Base-by-base conservation (phyloP, 2,888 invertebrate species). In the Eulithis testata region DNA sequence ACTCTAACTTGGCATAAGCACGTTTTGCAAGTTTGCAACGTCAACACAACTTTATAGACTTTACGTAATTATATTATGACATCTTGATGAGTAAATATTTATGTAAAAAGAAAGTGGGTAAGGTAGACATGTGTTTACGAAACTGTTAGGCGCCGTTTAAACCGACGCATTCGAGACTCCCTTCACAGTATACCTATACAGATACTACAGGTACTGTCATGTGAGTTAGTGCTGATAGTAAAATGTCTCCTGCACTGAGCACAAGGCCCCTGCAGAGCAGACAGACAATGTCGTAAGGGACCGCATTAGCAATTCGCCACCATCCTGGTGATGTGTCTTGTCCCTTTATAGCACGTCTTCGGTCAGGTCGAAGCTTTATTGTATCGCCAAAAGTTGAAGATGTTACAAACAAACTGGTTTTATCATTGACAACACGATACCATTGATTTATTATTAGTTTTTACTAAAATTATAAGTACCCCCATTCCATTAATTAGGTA, bases 31-130 rank as follows among this genome's bases (percentile, higher is more conserved):
- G 9, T 31, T 5, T 31, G 31, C 31, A 2, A 31, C 31, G 40
- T 59, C 12, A 43, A 11, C 21, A 45, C 4, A 12, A 27, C 14
- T 40, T 40, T 8, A 40, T 40, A 40, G 40, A 40, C 40, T 40
- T 60, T 65, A 60, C 55, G 55, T 56, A 60, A 60, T 51, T 55
- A 31, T 51, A 45, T 49, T 63, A 43, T 66, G 59, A 66, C 62
- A 81, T 3, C 80, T 83, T 54, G 81, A 63, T 78, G 81, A 59
- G 69, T 76, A 62, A 63, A 47, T 60, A 50, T 53, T 60, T 54
- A 66, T 65, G 72, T 62, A 31, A 62, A 63, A 59, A 31, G 27
- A 66, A 66, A 66, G 66, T 63, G 11, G 66, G 31, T 47, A 60
- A 9, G 31, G 31, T 31, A 47, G 57, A 60, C 56, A 49, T 58